phyloP scores from a whole-genome alignment of 2,797 vertebrate species.

The Amphiprion clarkii region DNA sequence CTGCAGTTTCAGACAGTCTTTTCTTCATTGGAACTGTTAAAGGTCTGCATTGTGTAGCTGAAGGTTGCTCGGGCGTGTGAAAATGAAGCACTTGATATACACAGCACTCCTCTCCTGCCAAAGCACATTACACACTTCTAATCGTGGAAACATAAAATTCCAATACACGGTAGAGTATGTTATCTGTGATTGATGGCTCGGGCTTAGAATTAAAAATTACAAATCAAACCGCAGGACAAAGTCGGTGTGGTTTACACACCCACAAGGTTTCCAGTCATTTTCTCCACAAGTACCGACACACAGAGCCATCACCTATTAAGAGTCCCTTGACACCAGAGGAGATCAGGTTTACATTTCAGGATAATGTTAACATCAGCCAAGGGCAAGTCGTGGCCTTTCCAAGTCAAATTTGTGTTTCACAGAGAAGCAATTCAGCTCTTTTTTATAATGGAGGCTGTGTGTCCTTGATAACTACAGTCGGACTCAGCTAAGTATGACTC shows the following conservation, averaged over 20 bases:
- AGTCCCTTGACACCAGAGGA: conserved; percentile 61
- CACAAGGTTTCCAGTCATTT: background rate
- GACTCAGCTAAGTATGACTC: conserved; percentile 63
- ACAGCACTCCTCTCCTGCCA: background rate
- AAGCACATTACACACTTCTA: conserved; percentile 16
- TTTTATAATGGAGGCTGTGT: conserved; percentile 61
- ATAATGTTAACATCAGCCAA: conserved; percentile 79
- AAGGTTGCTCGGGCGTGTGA: background rate
- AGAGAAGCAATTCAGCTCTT: conserved; percentile 59
- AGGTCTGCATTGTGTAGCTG: background rate
- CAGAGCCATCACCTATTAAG: conserved; percentile 45
- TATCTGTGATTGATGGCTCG: conserved; percentile 17
- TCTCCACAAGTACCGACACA: conserved; percentile 25
- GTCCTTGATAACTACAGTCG: conserved; percentile 71
- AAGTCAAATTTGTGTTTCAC: conserved; percentile 66
- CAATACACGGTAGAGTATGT: background rate
- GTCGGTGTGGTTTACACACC: background rate
- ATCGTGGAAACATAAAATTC: conserved; percentile 15
- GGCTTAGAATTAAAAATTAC: conserved; percentile 5
- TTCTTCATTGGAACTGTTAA: background rate
- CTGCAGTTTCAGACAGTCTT: too few species aligned
- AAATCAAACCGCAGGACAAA: conserved; percentile 12
- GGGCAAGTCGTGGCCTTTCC: conserved; percentile 71
- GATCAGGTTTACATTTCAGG: conserved; percentile 72
- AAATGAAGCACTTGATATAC: conserved; percentile 6